Conservation (phyloP, 2,113 vertebrate species). For the Australoheros scitulus region DNA sequence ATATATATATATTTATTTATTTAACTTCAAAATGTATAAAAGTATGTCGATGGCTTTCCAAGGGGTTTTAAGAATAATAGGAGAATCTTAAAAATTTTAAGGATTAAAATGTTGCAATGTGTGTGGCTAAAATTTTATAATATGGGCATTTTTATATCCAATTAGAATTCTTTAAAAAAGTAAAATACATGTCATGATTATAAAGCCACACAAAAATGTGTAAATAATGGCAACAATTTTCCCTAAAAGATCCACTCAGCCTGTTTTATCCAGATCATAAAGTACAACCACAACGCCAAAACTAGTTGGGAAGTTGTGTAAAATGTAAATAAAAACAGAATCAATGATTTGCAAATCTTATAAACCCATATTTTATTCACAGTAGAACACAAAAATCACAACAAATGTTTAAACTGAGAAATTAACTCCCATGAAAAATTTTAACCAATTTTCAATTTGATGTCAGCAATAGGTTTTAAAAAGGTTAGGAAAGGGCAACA, state of each 20-base stretch:
- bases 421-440: background rate
- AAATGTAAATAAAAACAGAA: background rate
- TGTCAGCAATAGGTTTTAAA: background rate
- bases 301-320: background rate
- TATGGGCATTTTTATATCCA: background rate
- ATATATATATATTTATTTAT: no score
- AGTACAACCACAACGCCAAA: background rate
- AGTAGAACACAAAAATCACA: background rate
- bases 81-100: background rate
- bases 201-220: no score
- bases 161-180: background rate
- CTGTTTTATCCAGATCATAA: background rate
- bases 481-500: background rate
- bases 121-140: background rate
- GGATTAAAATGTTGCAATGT: background rate
- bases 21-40: constrained; percentile 4
- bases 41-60: background rate
- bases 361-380: background rate
- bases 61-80: background rate
- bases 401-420: background rate
- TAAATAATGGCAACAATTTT: background rate
- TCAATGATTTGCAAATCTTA: background rate
- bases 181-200: background rate
- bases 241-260: background rate
- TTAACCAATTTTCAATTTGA: background rate